Base-by-base conservation (phyloP, 2,888 invertebrate species). In the Choristoneura rosaceana region DNA sequence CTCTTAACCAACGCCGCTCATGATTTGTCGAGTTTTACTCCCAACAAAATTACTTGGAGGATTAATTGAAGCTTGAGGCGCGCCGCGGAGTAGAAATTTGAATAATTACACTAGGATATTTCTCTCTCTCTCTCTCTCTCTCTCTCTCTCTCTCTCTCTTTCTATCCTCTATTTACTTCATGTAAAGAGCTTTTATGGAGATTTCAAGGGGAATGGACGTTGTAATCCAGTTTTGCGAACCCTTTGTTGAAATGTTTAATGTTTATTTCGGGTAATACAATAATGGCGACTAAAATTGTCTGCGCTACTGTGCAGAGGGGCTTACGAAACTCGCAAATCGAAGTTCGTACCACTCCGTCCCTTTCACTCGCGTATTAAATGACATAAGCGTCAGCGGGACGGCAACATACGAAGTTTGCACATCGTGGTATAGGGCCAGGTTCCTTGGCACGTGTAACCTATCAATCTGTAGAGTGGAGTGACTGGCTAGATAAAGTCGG, bases 31-130 rank as follows among this genome's bases (percentile, higher is more conserved):
- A 81, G 81, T 82, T 85, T 83, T 82, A 80, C 78, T 14, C 17
- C 82, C 78, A 84, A 87, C 87, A 87, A 89, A 89, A 90, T 89
- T 88, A 86, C 82, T 85, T 84, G 83, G 87, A 82, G 83, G 83
- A 88, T 88, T 90, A 91, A 91, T 91, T 88, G 87, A 90, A 89
- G 87, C 77, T 76, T 70, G 76, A 74, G 79, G 77, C 78, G 77
- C 74, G 68, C 85, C 84, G 78, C 82, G 41, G 33, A 41, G 59
- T n/a, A n/a, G 50, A 50, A 43, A 69, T 62, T 69, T 69, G 61
- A 69, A 62, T 69, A 69, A 69, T 69, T 62, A 69, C 25, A 61
- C 66, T 61, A 52, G 52, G 41, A 25, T 25, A 25, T 25, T 2
- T 25, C 25, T 25, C 25, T 25, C 2, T 25, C 25, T 25, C 25